Base-by-base conservation (phyloP, 2,797 vertebrate species). In the Sciaenops ocellatus region DNA sequence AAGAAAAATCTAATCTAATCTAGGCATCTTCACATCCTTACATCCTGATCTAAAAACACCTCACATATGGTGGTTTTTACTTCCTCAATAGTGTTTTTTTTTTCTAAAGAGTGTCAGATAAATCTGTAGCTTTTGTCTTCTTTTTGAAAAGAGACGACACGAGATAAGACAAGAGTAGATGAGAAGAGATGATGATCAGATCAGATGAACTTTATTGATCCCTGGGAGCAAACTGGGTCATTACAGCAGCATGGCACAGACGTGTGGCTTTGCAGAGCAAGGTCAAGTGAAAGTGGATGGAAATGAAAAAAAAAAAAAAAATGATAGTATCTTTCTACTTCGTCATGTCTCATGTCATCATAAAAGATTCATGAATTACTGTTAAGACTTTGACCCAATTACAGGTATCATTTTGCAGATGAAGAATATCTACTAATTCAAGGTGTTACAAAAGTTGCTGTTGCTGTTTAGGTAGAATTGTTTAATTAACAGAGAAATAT, bases 161-260 rank as follows among this genome's bases (percentile, higher is more conserved):
- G 20, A 76, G 65, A 67, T 34, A 41, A 76, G 67, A 59, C 5
- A 22, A 76, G 78, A 79, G 5, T 30, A 70, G 67, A 62, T 0
- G 50, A 52, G 70, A 34, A 26, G 50, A 52, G 73, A 42, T 26
- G 71, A 59, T 56, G 50, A 68, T 80, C 71, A 44, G 62, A 76
- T 70, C 64, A 76, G 66, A 74, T 79, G 9, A 79, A 72, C 69
- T 61, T 65, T 52, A 84, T 78, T 70, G 81, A 78, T 84, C 73
- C 79, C 66, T 3, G 62, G 76, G 54, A 81, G 72, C 16, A 51
- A 66, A 57, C 46, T 3, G 1, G 0, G 24, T 71, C 55, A 50
- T 69, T 67, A 52, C 7, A 44, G 52, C 62, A 10, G 44, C 6
- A 10, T 5, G 24, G 44, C 26, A 42, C 52, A 47, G 34, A 22